A percentile compares a stretch with the other conserved stretches of the same genome.
These are phyloP conservation scores for Drosophila buzzatii DNA, from an alignment of 2,888 invertebrate species.

Conservation along the genomic window DNA sequence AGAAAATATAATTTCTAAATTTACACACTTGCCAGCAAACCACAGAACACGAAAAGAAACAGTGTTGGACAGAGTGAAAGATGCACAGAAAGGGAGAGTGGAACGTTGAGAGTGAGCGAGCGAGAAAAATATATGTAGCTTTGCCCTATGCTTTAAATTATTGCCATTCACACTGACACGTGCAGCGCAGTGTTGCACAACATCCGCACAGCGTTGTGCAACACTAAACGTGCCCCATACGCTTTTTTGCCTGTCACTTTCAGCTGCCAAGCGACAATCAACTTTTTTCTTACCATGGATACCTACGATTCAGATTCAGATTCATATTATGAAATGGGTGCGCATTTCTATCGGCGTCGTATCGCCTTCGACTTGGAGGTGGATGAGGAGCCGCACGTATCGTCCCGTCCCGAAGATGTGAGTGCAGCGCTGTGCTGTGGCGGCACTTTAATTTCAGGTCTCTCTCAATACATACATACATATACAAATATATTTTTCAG, in stretches of 20 bases:
- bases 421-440: conserved; percentile 4
- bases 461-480: too few relatives aligned
- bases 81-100: not conserved
- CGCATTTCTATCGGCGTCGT: too few relatives aligned
- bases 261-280: not conserved
- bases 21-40: conserved; percentile 52
- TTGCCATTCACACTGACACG: not conserved
- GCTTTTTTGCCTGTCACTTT: not conserved
- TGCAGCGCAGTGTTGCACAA: conserved; percentile 14
- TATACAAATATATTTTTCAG: not conserved
- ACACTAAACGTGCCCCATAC: conserved; percentile 6
- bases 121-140: not conserved
- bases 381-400: not conserved
- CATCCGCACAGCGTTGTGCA: conserved; percentile 13
- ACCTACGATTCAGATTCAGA: too few relatives aligned
- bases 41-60: conserved; percentile 13
- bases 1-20: conserved; percentile 81
- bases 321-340: too few relatives aligned
- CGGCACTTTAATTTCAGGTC: too few relatives aligned
- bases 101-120: not conserved
- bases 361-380: not conserved
- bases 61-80: not conserved
- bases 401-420: conserved; percentile 22
- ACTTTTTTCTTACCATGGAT: not conserved
- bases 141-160: too few relatives aligned